Conservation (phyloP, 2,113 vertebrate species). For the Trogon surrucura region DNA sequence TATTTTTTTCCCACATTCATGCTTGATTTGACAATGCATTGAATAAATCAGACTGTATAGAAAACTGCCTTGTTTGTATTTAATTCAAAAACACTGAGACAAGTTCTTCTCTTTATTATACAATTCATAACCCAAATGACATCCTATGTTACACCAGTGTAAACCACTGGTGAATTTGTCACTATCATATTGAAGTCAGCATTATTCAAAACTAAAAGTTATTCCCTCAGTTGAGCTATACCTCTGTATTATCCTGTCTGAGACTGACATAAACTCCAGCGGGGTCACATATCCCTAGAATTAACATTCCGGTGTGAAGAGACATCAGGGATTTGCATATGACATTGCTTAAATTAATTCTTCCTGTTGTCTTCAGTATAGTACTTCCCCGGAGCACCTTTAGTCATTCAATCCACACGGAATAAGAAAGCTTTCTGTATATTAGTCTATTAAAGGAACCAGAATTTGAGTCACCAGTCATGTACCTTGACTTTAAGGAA, state of each 20-base stretch:
- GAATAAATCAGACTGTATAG: conserved; percentile 27
- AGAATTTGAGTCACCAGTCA: conserved; percentile 44
- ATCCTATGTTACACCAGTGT: neutral
- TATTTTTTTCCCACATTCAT: neutral
- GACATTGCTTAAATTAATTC: conserved; percentile 58
- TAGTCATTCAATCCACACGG: conserved; percentile 26
- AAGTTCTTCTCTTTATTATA: conserved; percentile 11
- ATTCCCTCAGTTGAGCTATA: neutral
- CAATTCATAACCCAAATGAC: neutral
- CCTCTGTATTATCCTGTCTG: conserved; percentile 30
- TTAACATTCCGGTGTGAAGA: conserved; percentile 56
- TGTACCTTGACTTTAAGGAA: conserved; percentile 49
- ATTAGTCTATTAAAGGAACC: conserved; percentile 55
- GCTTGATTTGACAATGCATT: conserved; percentile 39
- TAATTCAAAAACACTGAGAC: neutral
- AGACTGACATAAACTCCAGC: conserved; percentile 49
- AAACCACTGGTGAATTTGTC: conserved; percentile 42
- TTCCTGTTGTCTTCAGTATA: conserved; percentile 53
- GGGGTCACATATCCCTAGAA: conserved; percentile 31
- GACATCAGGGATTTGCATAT: conserved; percentile 40
- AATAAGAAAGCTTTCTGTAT: conserved; percentile 50
- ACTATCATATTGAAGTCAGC: conserved; percentile 21
- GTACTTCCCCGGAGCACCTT: conserved; percentile 60
- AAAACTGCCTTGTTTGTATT: conserved; percentile 43
- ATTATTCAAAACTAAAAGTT: conserved; percentile 43